Evolutionary conservation across 2,113 vertebrate species (phyloP), one percentile per base, ranked within the genome.

Genomic region (Oncorhynchus tshawytscha): DNA sequence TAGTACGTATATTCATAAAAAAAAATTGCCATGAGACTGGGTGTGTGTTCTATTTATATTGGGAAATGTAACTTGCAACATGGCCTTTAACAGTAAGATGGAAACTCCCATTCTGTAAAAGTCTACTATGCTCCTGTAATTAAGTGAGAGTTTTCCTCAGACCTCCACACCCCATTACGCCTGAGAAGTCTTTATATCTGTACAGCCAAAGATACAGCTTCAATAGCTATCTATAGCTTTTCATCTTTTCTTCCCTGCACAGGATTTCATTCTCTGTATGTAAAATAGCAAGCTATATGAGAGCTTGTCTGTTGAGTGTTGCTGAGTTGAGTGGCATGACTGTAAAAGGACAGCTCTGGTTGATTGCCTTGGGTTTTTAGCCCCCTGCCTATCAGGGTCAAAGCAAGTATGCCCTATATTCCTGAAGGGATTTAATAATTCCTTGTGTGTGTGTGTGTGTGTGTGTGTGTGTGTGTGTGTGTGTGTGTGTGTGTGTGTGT

Each of bases 401-500:
- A 5, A 62, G 59, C 59, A 16, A 45, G 39, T 70, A 18, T 54
- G 67, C 71, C 70, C 57, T 77, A 45, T 13, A 48, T 77, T 74
- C 57, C 27, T 54, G 20, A 66, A 59, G 49, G 12, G 48, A 74
- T 74, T 66, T 34, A 12, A 45, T 45, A 45, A 39, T 24, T 24
- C 24, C 24, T 1, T 39, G 34, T 39, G 7, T 39, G 34, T 39
- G 8, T 39, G 39, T 39, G 39, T 39, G 8, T 39, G 39, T 11
- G 39, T 2, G 39, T 2, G 39, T 39, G 34, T 39, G 7, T 39
- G 34, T 39, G 8, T 39, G 39, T 39, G 39, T 39, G 8, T 39
- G 39, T 11, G 39, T 2, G 39, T 2, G 39, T 39, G 34, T 39
- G 7, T 39, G 34, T 39, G 8, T 39, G 39, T 39, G 39, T 39